A percentile compares a stretch with the other conserved stretches of the same genome.
These are phyloP conservation scores for Atrichornis clamosus DNA, from an alignment of 2,113 vertebrate species.

Conservation along the genomic window DNA sequence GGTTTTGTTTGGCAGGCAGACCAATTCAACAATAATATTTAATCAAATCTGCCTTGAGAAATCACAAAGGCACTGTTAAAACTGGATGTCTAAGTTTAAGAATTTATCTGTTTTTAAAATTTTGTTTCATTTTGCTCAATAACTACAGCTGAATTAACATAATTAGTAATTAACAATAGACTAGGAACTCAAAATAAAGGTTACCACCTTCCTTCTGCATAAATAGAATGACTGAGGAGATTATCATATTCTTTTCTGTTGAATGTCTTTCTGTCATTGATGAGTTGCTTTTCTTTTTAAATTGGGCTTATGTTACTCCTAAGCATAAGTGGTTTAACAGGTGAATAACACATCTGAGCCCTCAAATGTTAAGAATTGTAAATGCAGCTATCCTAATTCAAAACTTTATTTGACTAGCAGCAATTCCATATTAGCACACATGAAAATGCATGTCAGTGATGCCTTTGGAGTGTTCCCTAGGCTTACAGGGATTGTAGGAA, in stretches of 20 bases:
- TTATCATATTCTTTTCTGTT: neutral
- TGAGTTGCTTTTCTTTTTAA: neutral
- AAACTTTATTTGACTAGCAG: neutral
- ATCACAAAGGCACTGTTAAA: neutral
- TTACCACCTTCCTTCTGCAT: neutral
- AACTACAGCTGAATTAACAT: neutral
- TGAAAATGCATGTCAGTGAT: neutral
- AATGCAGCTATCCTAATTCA: neutral
- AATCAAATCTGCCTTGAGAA: neutral
- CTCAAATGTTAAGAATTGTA: neutral
- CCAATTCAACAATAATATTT: neutral
- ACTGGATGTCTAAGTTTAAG: neutral
- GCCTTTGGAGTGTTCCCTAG: neutral
- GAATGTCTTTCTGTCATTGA: neutral
- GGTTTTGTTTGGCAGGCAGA: neutral
- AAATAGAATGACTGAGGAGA: neutral
- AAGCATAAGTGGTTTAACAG: neutral
- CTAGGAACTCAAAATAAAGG: neutral
- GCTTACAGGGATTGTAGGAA: neutral
- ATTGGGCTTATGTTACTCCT: neutral
- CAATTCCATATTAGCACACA: neutral
- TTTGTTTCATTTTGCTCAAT: neutral
- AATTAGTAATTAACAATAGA: neutral
- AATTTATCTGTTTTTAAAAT: neutral
- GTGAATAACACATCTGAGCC: neutral